Conservation (phyloP, 1,140 invertebrate genomes). For the Lordiphosa clarofinis region DNA sequence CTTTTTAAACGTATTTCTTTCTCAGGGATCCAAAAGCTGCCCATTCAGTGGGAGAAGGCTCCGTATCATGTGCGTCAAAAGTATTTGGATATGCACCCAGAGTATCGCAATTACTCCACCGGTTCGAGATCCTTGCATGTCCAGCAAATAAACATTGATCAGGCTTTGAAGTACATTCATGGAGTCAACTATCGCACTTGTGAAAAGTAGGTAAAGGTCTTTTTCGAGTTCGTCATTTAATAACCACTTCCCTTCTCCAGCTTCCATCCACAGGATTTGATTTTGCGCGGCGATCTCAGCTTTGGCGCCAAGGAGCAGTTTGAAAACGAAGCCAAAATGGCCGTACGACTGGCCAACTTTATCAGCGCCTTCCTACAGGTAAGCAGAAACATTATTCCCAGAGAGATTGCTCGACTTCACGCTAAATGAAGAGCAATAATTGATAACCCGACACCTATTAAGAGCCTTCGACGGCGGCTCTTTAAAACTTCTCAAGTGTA, state of each 20-base stretch:
- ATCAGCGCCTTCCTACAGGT: slow-evolving; percentile 95
- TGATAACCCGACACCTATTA: slow-evolving; percentile 78
- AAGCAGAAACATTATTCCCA: slow-evolving; percentile 47
- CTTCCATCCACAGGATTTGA: slow-evolving; percentile 86
- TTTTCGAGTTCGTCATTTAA: too few species aligned
- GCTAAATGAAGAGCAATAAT: slow-evolving; percentile 75
- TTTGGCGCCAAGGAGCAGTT: slow-evolving; percentile 93
- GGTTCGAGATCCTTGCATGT: slow-evolving; percentile 84
- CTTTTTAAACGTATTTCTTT: slow-evolving; percentile 16
- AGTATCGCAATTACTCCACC: slow-evolving; percentile 85
- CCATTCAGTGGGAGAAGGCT: slow-evolving; percentile 88
- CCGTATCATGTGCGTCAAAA: slow-evolving; percentile 85
- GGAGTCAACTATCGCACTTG: slow-evolving; percentile 88
- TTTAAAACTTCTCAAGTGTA: slow-evolving; percentile 79
- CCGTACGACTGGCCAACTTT: slow-evolving; percentile 95
- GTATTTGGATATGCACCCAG: slow-evolving; percentile 86
- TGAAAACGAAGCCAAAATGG: slow-evolving; percentile 97
- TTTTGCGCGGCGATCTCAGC: slow-evolving; percentile 90
- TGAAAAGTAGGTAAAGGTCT: slow-evolving; percentile 73
- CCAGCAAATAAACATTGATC: slow-evolving; percentile 87
- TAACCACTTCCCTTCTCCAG: slow-evolving; percentile 75
- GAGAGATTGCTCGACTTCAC: slow-evolving; percentile 41
- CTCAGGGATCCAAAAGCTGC: slow-evolving; percentile 89
- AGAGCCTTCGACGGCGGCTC: slow-evolving; percentile 66
- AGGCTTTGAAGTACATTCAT: slow-evolving; percentile 88